Evolutionary conservation across 2,888 invertebrate genomes (phyloP), one percentile per base, ranked within the genome.

Genomic region (Philaethria dido): DNA sequence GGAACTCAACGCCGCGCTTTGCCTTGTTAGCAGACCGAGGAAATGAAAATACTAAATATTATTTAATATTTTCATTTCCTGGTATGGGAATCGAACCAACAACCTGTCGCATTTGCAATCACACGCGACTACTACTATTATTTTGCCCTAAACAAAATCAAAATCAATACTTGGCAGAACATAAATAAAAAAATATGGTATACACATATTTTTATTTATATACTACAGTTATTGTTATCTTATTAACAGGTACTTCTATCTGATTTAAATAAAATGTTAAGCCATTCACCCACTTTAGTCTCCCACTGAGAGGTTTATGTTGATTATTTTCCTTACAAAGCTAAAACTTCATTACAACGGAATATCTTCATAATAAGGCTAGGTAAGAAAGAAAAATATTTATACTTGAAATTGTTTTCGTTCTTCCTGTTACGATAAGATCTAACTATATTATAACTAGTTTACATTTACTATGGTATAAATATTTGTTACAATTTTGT

Each of bases 261-360:
- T 50, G 25, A 50, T 52, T 52, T 29, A n/a, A 52, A 52, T 52
- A 52, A 50, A 50, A 16, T 52, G 16, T 16, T 52, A 29, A 29
- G 16, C n/a, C 3, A 14, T 48, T 50, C 9, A 0, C 25, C 8
- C 4, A 29, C 25, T 16, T 29, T 25, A 22, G 22, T 44, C 59
- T 25, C 42, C 62, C 29, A 42, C 29, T 13, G 44, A 44, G 44
- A 29, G 25, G 42, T 25, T 52, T 14, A 14, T 29, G 44, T 44
- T 44, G 62, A 54, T 62, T 52, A 52, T 62, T 62, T 62, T 50
- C 25, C 44, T 62, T 44, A 44, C 29, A 52, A 62, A 29, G 52
- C 44, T 44, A 25, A 33, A 62, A 62, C 44, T 54, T 29, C 42
- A 44, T 44, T 29, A 44, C 18, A 42, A 62, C 25, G 18, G 50